Evolutionary conservation across 2,113 vertebrate genomes (phyloP).

Genomic region (Microtus oregoni): DNA sequence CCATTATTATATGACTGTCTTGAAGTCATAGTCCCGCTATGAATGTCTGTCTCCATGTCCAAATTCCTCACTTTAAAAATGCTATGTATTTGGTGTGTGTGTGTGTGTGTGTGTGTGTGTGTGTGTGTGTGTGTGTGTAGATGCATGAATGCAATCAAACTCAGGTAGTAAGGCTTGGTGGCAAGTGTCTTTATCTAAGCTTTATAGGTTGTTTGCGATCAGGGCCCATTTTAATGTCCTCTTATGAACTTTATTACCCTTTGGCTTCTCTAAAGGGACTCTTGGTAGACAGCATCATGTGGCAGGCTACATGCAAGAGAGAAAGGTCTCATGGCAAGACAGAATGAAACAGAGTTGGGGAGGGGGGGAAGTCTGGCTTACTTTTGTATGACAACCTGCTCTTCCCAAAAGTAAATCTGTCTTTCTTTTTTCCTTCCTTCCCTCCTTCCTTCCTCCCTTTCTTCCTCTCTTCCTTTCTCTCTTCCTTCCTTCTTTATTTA

Average conservation of each 20-base stretch:
- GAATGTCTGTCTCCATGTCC: not conserved
- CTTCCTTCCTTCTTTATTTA: not conserved
- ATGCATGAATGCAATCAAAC: not conserved
- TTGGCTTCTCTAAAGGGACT: not conserved
- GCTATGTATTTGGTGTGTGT: not conserved
- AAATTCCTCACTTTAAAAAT: not conserved
- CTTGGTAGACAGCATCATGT: not conserved
- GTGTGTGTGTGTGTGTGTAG: not conserved
- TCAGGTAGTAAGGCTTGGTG: not conserved
- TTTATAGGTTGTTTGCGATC: not conserved
- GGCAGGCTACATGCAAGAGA: not conserved
- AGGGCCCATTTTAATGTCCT: not conserved
- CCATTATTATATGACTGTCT: rapidly evolving
- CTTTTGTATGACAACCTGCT: not conserved
- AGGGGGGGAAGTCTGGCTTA: not conserved
- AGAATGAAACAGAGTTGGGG: not conserved
- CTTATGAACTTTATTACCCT: not conserved
- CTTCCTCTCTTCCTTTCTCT: not conserved
- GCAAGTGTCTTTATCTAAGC: not conserved
- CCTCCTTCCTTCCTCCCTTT: not conserved
- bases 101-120: not conserved
- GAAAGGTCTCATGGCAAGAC: not conserved
- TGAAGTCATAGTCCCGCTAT: not conserved
- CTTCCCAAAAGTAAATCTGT: not conserved
- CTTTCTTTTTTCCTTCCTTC: not conserved